Conservation (phyloP, 1,140 invertebrate species). For the Chironomus striatipennis region DNA sequence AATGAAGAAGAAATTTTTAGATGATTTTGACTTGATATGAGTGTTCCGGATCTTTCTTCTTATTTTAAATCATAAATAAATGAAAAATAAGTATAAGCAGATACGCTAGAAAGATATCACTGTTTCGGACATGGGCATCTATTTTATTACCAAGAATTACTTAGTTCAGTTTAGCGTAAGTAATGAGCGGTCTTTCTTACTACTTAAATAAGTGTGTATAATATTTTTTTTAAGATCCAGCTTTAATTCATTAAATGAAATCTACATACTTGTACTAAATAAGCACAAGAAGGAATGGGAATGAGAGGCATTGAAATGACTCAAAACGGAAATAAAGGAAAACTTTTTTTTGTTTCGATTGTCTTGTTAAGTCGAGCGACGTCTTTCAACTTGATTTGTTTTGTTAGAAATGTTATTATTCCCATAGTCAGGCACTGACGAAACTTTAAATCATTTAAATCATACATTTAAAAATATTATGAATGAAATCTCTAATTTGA, state of each 20-base stretch:
- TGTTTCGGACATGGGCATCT: too few species aligned
- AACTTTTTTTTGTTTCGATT: constrained; percentile 2
- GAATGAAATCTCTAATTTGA: background rate
- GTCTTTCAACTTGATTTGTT: background rate
- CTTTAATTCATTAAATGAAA: background rate
- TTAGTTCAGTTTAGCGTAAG: background rate
- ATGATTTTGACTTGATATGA: background rate
- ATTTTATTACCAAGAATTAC: background rate
- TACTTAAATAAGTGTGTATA: too few species aligned
- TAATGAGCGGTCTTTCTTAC: background rate
- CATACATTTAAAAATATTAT: too few species aligned
- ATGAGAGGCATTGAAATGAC: background rate
- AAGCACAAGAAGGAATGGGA: background rate
- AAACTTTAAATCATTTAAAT: too few species aligned
- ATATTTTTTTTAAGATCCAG: background rate
- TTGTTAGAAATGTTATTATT: background rate
- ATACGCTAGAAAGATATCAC: background rate
- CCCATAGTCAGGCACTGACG: background rate
- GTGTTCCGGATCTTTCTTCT: background rate
- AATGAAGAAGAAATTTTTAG: background rate
- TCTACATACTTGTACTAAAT: background rate
- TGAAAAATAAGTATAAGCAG: background rate
- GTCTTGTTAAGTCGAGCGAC: background rate
- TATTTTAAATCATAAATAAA: background rate
- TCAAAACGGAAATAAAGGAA: background rate